A percentile compares a stretch with the other conserved stretches of the same genome.
These are phyloP conservation scores for Ecliptopera silaceata DNA, from an alignment of 2,888 invertebrate species.

Conservation along the genomic window DNA sequence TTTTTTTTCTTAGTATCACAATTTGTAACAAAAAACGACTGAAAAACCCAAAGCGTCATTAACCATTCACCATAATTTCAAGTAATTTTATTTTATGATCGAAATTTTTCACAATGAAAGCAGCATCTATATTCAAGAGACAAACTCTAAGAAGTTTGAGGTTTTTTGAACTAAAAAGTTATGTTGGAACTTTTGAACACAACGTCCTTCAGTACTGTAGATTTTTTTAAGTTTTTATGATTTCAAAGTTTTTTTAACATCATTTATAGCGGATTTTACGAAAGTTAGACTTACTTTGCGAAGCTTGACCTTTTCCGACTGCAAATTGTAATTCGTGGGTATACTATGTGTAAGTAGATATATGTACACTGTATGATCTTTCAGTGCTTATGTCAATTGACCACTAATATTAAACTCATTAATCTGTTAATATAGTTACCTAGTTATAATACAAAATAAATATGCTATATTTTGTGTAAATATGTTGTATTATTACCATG, in stretches of 20 bases:
- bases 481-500: too few relatives aligned
- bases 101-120: neutral
- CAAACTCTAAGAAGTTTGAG: neutral
- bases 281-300: conserved; percentile 6
- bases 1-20: too few relatives aligned
- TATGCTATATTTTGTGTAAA: too few relatives aligned
- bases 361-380: too few relatives aligned
- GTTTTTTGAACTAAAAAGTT: neutral
- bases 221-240: too few relatives aligned
- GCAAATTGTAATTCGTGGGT: neutral
- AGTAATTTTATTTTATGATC: neutral
- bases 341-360: neutral
- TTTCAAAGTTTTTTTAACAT: neutral
- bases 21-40: too few relatives aligned
- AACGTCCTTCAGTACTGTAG: neutral
- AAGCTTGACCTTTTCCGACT: conserved; percentile 10
- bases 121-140: neutral
- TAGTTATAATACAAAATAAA: too few relatives aligned
- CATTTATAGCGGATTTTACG: conserved; percentile 2
- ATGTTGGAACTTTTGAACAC: conserved; percentile 1
- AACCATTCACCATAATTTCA: neutral
- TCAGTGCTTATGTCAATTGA: neutral
- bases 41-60: neutral
- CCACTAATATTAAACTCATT: neutral
- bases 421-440: too few relatives aligned